These are phyloP conservation scores for Seriola rivoliana DNA, from an alignment of 2,113 vertebrate genomes.

Conservation along the genomic window DNA sequence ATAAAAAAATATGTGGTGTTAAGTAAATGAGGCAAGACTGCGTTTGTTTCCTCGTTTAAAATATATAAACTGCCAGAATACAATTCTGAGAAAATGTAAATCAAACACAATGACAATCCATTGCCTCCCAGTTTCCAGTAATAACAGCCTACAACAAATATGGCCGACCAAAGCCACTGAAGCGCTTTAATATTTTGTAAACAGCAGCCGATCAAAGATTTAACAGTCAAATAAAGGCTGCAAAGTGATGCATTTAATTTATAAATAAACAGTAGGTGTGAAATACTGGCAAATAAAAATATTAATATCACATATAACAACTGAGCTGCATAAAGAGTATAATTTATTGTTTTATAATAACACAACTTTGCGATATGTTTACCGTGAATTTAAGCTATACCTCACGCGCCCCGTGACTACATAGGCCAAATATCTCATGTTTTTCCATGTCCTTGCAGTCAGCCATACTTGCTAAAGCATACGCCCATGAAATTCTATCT, in stretches of 20 bases:
- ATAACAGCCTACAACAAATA: conserved; percentile 64
- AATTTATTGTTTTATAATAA: not conserved
- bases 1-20: not conserved
- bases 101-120: conserved; percentile 30
- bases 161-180: conserved; percentile 57
- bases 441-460: conserved; percentile 76
- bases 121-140: conserved; percentile 24
- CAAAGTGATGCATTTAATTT: not conserved
- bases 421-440: conserved; percentile 54
- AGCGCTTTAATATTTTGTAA: conserved; percentile 45
- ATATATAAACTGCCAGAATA: not conserved
- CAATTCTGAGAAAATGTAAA: conserved; percentile 8
- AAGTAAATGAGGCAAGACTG: not conserved
- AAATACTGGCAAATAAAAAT: not conserved
- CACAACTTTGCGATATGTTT: conserved; percentile 5
- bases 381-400: not conserved
- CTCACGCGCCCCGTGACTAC: conserved; percentile 27
- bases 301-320: not conserved
- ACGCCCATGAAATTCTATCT: conserved; percentile 86
- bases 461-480: conserved; percentile 81
- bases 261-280: not conserved
- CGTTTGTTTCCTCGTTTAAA: not conserved
- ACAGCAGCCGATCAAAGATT: conserved; percentile 25
- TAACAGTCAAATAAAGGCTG: not conserved
- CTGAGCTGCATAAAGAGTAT: not conserved